A percentile compares a stretch with the other conserved stretches of the same genome.
Evolutionary conservation across 2,888 invertebrate species (phyloP).

Genomic region (Heliothis peltigera): DNA sequence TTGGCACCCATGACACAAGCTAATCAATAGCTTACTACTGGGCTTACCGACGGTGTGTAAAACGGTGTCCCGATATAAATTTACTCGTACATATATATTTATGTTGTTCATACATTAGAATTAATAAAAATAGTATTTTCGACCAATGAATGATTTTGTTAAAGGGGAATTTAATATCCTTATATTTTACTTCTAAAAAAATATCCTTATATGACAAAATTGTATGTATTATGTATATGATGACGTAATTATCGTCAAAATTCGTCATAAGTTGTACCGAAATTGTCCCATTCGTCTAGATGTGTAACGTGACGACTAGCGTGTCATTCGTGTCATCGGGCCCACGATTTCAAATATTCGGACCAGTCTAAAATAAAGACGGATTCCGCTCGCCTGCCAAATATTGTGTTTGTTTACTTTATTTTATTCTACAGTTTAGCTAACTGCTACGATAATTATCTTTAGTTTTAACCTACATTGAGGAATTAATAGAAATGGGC

Average conservation of each 20-base stretch:
- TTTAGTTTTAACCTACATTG: slow-evolving; percentile 52
- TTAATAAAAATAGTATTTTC: no score
- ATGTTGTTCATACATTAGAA: no score
- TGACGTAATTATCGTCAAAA: slow-evolving; percentile 35
- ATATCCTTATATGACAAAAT: no score
- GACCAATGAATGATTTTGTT: no score
- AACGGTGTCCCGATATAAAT: no score
- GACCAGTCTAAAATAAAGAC: slow-evolving; percentile 72
- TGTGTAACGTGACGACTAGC: slow-evolving; percentile 51
- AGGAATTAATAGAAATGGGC: slow-evolving; percentile 37
- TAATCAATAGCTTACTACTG: no score
- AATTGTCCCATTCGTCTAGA: slow-evolving; percentile 11
- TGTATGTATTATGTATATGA: no score
- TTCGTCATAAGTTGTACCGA: slow-evolving; percentile 30
- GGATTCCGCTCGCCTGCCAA: slow-evolving; percentile 70
- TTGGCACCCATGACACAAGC: no score
- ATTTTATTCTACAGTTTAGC: slow-evolving; percentile 51
- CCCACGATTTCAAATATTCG: slow-evolving; percentile 62
- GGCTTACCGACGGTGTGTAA: no score
- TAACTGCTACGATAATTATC: slow-evolving; percentile 34
- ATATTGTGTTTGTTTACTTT: slow-evolving; percentile 68
- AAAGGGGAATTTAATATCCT: no score
- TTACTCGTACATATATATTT: no score
- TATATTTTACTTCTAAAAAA: no score
- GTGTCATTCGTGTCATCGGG: slow-evolving; percentile 51